Percentiles rank a stretch among this genome's conserved stretches.
phyloP scores from a whole-genome alignment of 2,888 invertebrate genomes.

The Agonopterix alstromeriana region DNA sequence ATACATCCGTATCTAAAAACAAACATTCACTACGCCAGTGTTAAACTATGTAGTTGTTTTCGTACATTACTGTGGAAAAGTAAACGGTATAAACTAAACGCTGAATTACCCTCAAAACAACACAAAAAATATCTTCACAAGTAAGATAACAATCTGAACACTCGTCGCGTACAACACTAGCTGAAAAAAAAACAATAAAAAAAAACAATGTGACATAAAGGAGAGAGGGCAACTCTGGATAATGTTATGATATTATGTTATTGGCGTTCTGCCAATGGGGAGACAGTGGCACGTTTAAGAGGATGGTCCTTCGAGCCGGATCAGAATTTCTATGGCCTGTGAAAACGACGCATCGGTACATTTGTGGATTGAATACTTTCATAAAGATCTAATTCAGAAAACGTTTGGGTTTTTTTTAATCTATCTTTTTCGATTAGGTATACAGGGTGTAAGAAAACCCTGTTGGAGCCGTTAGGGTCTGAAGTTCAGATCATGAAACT shows the following conservation, averaged over 20 bases:
- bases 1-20: too few relatives aligned
- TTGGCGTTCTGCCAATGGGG: slow-evolving; percentile 41
- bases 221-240: slow-evolving; percentile 25
- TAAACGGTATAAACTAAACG: slow-evolving; percentile 6
- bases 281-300: slow-evolving; percentile 32
- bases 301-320: slow-evolving; percentile 31
- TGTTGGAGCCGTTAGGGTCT: too few relatives aligned
- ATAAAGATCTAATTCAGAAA: too few relatives aligned
- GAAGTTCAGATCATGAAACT: too few relatives aligned
- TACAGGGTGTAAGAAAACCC: too few relatives aligned
- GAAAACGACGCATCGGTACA: slow-evolving; percentile 29
- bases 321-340: slow-evolving; percentile 32
- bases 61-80: neutral
- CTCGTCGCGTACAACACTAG: slow-evolving; percentile 19
- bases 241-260: slow-evolving; percentile 46
- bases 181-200: slow-evolving; percentile 17
- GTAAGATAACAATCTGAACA: slow-evolving; percentile 22
- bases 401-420: too few relatives aligned
- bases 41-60: too few relatives aligned
- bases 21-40: too few relatives aligned
- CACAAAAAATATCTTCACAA: slow-evolving; percentile 1
- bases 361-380: slow-evolving; percentile 2
- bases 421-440: too few relatives aligned
- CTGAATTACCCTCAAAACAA: slow-evolving; percentile 7
- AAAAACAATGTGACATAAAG: slow-evolving; percentile 25